Evolutionary conservation across 2,888 invertebrate species (phyloP), one percentile per base, ranked within the genome.

Genomic region (Osedax frankpressi): DNA sequence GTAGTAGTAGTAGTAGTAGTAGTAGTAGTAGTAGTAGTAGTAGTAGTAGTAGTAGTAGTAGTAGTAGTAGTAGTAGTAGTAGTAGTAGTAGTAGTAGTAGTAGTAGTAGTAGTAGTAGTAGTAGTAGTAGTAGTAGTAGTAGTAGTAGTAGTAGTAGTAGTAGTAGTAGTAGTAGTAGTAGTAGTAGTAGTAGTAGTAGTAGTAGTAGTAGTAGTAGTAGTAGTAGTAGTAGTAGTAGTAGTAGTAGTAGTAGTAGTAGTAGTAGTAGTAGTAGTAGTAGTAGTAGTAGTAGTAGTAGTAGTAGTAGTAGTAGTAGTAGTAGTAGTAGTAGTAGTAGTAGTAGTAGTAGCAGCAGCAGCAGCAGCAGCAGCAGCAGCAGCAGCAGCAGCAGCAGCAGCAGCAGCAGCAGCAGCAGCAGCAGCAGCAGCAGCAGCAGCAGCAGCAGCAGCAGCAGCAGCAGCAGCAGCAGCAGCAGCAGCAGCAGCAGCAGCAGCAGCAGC

Each of bases 141-240:
- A 70, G 71, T 44, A 29, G 44, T 70, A 70, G 71, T 70, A 70
- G 44, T 65, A 65, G 65, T 72, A 24, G 67, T 70, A 25, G 74
- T 30, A 29, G 74, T 75, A 28, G 62, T 26, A 63, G 62, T 59
- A 28, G 62, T 26, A 63, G 62, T 59, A 63, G 71, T 71, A 71
- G 71, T 71, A 71, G 71, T 71, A 71, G 71, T 71, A 71, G 71
- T 63, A 63, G 71, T 71, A 71, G 71, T 71, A 71, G 71, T 71
- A 71, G 71, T 59, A 63, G 71, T 71, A 71, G 71, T 71, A 71
- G 71, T 71, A 71, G 71, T 70, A 71, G 71, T 71, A 70, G 71
- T 70, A 71, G 71, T 71, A 71, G 71, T 1, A 29, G 71, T 70
- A 71, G 71, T 28, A 44, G 70, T 70, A 70, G 70, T 70, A 70